Percentiles rank a stretch among this genome's conserved stretches.
phyloP scores from a whole-genome alignment of 2,113 vertebrate species.

The Poicephalus gulielmi region DNA sequence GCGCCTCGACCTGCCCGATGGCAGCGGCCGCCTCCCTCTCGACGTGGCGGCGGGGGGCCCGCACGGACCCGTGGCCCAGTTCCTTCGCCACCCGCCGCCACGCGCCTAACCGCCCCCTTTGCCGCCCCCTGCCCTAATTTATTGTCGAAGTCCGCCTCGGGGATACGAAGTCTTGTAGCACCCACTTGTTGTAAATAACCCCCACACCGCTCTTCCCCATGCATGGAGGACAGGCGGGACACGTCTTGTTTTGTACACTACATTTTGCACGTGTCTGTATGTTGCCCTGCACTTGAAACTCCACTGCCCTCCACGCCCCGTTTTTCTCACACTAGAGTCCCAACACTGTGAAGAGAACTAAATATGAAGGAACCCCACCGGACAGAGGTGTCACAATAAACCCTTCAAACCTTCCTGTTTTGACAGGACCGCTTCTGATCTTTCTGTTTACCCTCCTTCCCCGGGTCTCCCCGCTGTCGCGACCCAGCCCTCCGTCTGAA shows the following conservation, averaged over 20 bases:
- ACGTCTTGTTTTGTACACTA: too few relatives aligned
- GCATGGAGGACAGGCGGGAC: background rate
- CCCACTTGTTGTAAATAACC: background rate
- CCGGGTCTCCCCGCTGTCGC: rapidly evolving
- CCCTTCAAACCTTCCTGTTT: background rate
- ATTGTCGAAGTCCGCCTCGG: too few relatives aligned
- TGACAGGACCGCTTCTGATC: rapidly evolving
- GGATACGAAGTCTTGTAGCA: too few relatives aligned
- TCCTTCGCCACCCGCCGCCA: background rate
- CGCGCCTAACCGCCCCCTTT: slow-evolving; percentile 12
- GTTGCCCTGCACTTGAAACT: background rate
- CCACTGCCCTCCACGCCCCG: rapidly evolving
- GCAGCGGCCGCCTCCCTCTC: slow-evolving; percentile 9
- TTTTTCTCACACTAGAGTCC: too few relatives aligned
- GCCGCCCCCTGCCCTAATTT: background rate
- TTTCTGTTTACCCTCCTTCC: background rate
- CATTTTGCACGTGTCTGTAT: background rate
- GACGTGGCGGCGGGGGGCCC: slow-evolving; percentile 76
- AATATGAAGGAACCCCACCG: background rate
- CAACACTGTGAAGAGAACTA: background rate
- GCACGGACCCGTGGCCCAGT: slow-evolving; percentile 52
- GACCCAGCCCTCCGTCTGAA: background rate
- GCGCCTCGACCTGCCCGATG: background rate
- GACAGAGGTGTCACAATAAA: background rate
- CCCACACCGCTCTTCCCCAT: rapidly evolving